Conservation (phyloP, 2,797 vertebrate genomes). For the Tamandua tetradactyla region DNA sequence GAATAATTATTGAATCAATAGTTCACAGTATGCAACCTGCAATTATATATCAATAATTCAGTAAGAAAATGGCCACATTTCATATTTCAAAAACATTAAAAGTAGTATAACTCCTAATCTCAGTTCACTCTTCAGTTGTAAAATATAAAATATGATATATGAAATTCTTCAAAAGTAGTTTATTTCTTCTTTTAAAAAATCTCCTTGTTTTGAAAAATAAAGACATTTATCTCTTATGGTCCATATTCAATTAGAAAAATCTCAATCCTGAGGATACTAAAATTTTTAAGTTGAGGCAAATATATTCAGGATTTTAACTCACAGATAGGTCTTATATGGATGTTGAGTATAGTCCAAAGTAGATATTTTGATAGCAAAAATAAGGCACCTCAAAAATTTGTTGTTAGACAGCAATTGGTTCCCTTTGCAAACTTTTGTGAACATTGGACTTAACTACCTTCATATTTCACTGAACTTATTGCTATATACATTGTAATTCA, state of each 20-base stretch:
- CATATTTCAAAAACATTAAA: constrained; percentile 72
- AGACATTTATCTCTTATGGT: neutral
- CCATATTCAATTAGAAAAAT: neutral
- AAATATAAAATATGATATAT: neutral
- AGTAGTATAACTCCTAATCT: constrained; percentile 47
- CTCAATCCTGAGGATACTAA: neutral
- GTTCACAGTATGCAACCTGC: constrained; percentile 54
- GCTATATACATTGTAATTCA: neutral
- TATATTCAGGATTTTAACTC: neutral
- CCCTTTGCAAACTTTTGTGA: neutral
- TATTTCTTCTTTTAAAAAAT: neutral
- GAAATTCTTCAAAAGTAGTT: neutral
- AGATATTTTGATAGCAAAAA: neutral
- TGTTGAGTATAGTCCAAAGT: neutral
- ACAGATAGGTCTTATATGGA: neutral
- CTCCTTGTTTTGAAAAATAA: neutral
- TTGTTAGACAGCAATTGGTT: neutral
- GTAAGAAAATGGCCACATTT: constrained; percentile 62
- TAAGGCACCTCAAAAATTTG: neutral
- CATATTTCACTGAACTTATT: neutral
- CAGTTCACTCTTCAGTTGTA: constrained; percentile 28
- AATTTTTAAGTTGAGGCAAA: neutral
- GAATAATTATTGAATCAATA: constrained; percentile 72
- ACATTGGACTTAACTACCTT: too few relatives aligned
- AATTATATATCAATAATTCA: constrained; percentile 79